These are phyloP conservation scores for Pseudomyrmex sp. DNA, from an alignment of 1,140 invertebrate genomes.

Conservation along the genomic window DNA sequence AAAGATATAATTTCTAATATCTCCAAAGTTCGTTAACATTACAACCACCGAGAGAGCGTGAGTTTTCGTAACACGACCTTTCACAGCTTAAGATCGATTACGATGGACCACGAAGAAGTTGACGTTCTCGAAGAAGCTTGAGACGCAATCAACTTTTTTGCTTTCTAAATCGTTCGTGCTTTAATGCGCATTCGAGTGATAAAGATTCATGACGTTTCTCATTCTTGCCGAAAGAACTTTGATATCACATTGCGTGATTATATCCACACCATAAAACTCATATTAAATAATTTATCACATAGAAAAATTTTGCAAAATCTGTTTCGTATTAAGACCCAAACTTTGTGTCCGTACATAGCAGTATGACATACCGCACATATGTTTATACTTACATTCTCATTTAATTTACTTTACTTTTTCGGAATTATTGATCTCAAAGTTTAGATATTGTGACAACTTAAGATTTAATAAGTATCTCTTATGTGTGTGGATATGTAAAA, in stretches of 20 bases:
- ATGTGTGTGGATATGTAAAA: neutral
- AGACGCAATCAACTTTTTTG: constrained; percentile 43
- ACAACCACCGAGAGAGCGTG: neutral
- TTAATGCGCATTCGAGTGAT: constrained; percentile 18
- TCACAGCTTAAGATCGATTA: constrained; percentile 49
- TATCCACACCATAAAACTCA: neutral
- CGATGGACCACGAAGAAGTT: constrained; percentile 15
- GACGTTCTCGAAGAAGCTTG: constrained; percentile 29
- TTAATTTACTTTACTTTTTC: neutral
- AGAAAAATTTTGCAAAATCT: neutral
- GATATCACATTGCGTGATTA: neutral
- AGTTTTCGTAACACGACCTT: constrained; percentile 31
- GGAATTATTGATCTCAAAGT: neutral
- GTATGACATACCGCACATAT: neutral
- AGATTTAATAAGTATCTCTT: neutral
- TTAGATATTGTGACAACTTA: neutral
- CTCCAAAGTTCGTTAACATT: neutral
- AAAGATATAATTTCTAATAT: constrained; percentile 22
- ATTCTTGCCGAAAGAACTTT: neutral
- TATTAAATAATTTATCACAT: neutral
- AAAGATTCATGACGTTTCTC: neutral
- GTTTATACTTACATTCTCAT: neutral
- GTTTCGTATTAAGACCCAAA: too few relatives aligned
- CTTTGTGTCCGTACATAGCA: too few relatives aligned
- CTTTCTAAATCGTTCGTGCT: constrained; percentile 15